Conservation (phyloP, 1,140 invertebrate species). For the Brachionus rubens region DNA sequence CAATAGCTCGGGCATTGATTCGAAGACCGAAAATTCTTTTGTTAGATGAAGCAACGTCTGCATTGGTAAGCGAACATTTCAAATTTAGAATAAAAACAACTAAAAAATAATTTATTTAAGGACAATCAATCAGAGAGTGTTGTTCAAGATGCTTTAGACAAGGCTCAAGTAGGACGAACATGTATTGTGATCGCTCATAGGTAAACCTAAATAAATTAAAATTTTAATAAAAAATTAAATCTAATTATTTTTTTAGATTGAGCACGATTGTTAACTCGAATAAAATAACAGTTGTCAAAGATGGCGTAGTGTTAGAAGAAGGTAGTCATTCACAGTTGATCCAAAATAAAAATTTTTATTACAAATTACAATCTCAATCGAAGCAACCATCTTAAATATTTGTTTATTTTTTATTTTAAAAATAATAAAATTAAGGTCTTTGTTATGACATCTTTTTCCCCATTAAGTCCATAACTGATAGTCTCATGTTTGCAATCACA, state of each 20-base stretch:
- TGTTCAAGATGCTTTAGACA: conserved; percentile 60
- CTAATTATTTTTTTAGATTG: neutral
- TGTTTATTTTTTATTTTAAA: no score
- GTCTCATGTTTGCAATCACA: no score
- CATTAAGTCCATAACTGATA: no score
- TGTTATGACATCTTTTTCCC: no score
- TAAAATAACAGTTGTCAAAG: conserved; percentile 32
- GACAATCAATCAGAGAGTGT: conserved; percentile 77
- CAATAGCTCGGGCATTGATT: conserved; percentile 55
- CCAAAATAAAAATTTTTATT: conserved; percentile 42
- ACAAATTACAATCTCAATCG: conserved; percentile 2
- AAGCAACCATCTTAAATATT: no score
- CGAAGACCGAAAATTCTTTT: conserved; percentile 73
- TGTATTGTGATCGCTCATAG: conserved; percentile 62
- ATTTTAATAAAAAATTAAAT: neutral
- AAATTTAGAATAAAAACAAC: no score
- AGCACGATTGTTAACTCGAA: conserved; percentile 34
- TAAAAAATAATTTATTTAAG: neutral
- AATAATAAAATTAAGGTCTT: no score
- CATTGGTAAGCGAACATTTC: conserved; percentile 60
- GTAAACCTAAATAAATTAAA: neutral
- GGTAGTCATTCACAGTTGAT: conserved; percentile 4
- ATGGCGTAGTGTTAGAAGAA: conserved; percentile 14
- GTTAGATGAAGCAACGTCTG: conserved; percentile 83
- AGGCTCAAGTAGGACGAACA: conserved; percentile 58